Conservation (phyloP, 2,888 invertebrate species). For the Luffia ferchaultella region DNA sequence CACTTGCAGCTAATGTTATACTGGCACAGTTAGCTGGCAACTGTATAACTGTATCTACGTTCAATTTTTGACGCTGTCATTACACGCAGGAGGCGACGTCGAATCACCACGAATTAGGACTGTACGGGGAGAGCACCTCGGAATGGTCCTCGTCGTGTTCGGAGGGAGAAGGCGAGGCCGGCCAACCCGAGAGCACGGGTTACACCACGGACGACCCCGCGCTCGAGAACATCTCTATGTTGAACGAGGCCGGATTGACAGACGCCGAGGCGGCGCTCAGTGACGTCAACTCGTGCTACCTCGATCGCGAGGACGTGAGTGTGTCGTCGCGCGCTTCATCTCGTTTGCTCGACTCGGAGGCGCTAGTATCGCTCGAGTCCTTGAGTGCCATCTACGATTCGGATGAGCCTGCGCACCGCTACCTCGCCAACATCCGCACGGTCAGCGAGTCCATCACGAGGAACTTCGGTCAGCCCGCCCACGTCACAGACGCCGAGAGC, state of each 20-base stretch:
- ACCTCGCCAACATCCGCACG: conserved; percentile 76
- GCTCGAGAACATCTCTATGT: conserved; percentile 83
- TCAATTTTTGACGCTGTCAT: too few species aligned
- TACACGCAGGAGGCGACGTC: conserved; percentile 39
- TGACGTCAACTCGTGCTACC: conserved; percentile 85
- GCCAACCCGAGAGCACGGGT: conserved; percentile 75
- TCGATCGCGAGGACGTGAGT: conserved; percentile 76
- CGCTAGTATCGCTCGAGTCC: conserved; percentile 79
- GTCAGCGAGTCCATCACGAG: conserved; percentile 80
- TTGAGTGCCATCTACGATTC: conserved; percentile 85
- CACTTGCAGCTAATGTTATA: too few species aligned
- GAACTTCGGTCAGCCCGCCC: conserved; percentile 75
- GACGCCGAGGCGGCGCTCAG: conserved; percentile 89
- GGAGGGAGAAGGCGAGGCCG: conserved; percentile 57
- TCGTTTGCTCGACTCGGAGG: conserved; percentile 79
- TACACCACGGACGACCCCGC: conserved; percentile 91
- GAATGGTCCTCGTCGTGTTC: conserved; percentile 77
- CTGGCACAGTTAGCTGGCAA: too few species aligned
- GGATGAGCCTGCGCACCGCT: conserved; percentile 68
- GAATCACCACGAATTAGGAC: conserved; percentile 47
- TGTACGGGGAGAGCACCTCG: conserved; percentile 76
- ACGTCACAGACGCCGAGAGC: conserved; percentile 73
- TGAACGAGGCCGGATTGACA: conserved; percentile 86
- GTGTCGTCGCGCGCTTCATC: conserved; percentile 87
- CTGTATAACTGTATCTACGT: too few species aligned